Evolutionary conservation across 2,888 invertebrate genomes (phyloP).

Genomic region (Lottia scabra): DNA sequence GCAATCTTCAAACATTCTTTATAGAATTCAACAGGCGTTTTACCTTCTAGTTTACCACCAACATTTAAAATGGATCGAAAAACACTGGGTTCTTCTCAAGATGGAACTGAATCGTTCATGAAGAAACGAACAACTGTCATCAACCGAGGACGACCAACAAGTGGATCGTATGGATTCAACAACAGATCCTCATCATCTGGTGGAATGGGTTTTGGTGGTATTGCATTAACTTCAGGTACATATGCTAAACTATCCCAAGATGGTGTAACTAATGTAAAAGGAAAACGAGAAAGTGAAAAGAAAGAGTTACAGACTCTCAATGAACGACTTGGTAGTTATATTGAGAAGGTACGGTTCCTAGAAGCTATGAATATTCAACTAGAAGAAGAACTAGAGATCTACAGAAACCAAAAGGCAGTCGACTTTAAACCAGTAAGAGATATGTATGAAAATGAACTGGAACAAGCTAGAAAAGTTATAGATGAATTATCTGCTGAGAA

Average conservation of each 20-base stretch:
- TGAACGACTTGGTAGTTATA: conserved; percentile 71
- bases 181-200: not conserved
- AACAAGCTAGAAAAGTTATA: conserved; percentile 69
- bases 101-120: not conserved
- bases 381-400: conserved; percentile 58
- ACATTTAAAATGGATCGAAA: too few species aligned
- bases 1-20: too few species aligned
- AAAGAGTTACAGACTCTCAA: conserved; percentile 71
- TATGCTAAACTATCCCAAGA: conserved; percentile 45
- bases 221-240: conserved; percentile 36
- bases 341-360: conserved; percentile 70
- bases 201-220: not conserved
- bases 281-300: conserved; percentile 70
- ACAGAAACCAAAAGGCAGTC: conserved; percentile 54
- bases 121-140: not conserved
- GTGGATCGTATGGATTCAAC: not conserved
- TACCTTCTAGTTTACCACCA: too few species aligned
- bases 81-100: not conserved
- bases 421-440: conserved; percentile 64
- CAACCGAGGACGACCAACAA: not conserved
- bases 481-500: conserved; percentile 70
- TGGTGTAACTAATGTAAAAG: conserved; percentile 68
- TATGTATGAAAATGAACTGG: conserved; percentile 70
- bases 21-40: too few species aligned
- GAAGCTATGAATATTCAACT: conserved; percentile 66